A percentile compares a stretch with the other conserved stretches of the same genome.
Evolutionary conservation across 2,113 vertebrate genomes (phyloP).

Genomic region (Laticauda laticaudata): DNA sequence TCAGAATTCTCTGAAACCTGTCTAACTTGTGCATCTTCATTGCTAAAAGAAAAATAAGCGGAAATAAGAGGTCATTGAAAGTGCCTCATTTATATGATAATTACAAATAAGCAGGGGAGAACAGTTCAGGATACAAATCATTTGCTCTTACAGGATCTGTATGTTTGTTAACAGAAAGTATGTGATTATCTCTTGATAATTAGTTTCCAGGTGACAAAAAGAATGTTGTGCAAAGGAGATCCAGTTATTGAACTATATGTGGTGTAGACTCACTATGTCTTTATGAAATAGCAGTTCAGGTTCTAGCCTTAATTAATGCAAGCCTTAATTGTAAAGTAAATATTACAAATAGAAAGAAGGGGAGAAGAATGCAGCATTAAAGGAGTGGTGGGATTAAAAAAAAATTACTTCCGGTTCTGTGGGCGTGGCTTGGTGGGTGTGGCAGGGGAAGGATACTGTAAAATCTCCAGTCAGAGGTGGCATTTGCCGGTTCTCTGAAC

Average conservation of each 20-base stretch:
- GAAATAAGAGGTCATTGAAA: constrained; percentile 59
- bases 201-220: constrained; percentile 68
- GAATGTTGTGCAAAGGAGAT: constrained; percentile 54
- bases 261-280: constrained; percentile 51
- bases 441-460: no score
- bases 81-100: constrained; percentile 72
- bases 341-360: background rate
- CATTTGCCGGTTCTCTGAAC: no score
- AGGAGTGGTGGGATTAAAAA: no score
- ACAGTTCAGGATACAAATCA: constrained; percentile 67
- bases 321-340: background rate
- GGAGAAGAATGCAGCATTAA: background rate
- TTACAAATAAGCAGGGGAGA: constrained; percentile 66
- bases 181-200: constrained; percentile 65
- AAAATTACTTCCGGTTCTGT: no score
- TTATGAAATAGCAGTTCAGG: constrained; percentile 62
- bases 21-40: constrained; percentile 51
- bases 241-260: constrained; percentile 56
- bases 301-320: constrained; percentile 61
- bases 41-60: constrained; percentile 51
- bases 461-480: no score
- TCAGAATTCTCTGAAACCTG: constrained; percentile 37
- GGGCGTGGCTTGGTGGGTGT: no score
- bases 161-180: constrained; percentile 68
- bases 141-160: constrained; percentile 64